A percentile compares a stretch with the other conserved stretches of the same genome.
Evolutionary conservation across 2,113 vertebrate species (phyloP).

Genomic region (Engystomops pustulosus): DNA sequence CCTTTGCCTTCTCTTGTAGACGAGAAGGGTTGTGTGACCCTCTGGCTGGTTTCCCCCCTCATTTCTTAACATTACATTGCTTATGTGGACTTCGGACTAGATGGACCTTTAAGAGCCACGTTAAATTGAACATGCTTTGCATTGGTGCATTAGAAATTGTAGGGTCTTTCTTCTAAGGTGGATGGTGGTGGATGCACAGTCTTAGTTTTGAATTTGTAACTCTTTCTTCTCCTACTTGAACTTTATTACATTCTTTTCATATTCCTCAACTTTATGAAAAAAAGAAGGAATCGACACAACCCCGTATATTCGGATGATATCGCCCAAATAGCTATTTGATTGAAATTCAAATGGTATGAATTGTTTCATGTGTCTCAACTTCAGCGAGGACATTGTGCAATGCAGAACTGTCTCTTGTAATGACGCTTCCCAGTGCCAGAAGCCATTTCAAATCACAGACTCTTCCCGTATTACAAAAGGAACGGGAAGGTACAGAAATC

Average conservation of each 20-base stretch:
- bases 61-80: background rate
- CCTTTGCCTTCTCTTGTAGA: background rate
- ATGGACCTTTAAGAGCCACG: background rate
- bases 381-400: constrained; percentile 59
- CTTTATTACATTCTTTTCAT: background rate
- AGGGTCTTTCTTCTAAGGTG: background rate
- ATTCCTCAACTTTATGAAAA: background rate
- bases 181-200: background rate
- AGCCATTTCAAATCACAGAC: constrained; percentile 34
- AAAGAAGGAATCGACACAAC: constrained; percentile 17
- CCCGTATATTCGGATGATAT: constrained; percentile 56
- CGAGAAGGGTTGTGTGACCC: background rate
- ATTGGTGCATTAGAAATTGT: no score
- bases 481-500: constrained; percentile 32
- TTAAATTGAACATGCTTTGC: background rate
- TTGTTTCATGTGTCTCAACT: constrained; percentile 51
- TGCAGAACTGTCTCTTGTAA: constrained; percentile 63
- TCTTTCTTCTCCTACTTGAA: no score
- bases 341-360: constrained; percentile 68
- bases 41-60: constrained; percentile 2
- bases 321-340: constrained; percentile 61
- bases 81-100: background rate
- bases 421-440: constrained; percentile 61
- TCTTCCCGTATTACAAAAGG: constrained; percentile 36
- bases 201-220: background rate